Evolutionary conservation across 2,113 vertebrate species (phyloP), one percentile per base, ranked within the genome.

Genomic region (Gallinago media): DNA sequence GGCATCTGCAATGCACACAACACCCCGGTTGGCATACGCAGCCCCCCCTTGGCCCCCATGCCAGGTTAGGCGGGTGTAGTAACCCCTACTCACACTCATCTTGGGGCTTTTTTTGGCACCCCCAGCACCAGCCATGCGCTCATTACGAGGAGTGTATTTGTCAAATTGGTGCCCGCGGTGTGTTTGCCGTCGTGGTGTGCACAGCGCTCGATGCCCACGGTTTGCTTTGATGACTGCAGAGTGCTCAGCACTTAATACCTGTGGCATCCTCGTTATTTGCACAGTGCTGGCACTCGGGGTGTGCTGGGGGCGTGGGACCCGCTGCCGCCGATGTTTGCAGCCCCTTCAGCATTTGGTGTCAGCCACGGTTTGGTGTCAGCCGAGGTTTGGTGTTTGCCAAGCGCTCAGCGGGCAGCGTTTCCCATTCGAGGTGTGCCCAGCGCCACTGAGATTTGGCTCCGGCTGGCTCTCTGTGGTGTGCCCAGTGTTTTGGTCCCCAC

Each of bases 221-320:
- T 89, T 91, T 88, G 73, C 65, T 82, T 96, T 96, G 86, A 91
- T 96, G 94, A 97, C 95, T 96, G 91, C 80, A 63, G 73, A 96
- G 94, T 85, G 89, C 83, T 96, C 80, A 65, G 73, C 91, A 84
- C 83, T 97, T 96, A 97, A 95, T 95, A 96, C 96, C 95, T 92
- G 96, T 95, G 94, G 96, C 89, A 97, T 75, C 32, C 1, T 70
- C 70, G 56, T 70, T 91, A 44, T 91, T 95, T 96, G 92, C 89
- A 81, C 80, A 72, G 93, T 1, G 47, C 50, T 94, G 1, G 3
- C 61, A 4, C 70, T 75, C 90, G 3, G 4, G 0, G 52, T 3
- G 38, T 55, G 73, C 56, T 56, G 3, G 0, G 50, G 12, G 7
- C 47, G 54, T 16, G 42, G 19, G 59, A 81, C 84, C 46, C 0